Conservation (phyloP, 2,113 vertebrate genomes). For the Xenopus tropicalis region DNA sequence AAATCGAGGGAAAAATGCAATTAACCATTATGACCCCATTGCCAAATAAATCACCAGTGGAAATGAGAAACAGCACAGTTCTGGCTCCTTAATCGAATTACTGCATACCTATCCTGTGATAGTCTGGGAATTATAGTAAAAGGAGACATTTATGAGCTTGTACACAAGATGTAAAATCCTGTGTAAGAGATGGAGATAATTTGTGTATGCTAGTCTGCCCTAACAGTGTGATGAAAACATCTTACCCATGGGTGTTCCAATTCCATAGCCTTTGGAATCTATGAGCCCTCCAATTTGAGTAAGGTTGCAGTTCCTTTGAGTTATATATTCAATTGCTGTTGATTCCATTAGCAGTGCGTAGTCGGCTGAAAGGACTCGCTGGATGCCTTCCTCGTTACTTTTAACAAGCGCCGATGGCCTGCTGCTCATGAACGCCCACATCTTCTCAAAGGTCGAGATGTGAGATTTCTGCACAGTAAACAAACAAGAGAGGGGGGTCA, state of each 20-base stretch:
- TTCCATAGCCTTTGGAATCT: conserved; percentile 96
- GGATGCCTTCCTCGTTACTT: conserved; percentile 93
- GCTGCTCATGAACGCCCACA: conserved; percentile 99
- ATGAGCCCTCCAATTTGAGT: conserved; percentile 94
- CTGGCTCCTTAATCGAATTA: no score
- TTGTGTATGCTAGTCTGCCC: no score
- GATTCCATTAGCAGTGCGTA: conserved; percentile 97
- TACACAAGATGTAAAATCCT: no score
- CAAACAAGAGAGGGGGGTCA: conserved; percentile 21
- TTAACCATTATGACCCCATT: no score
- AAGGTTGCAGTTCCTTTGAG: conserved; percentile 93
- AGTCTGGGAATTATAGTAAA: no score
- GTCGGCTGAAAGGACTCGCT: conserved; percentile 87
- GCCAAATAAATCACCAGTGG: no score
- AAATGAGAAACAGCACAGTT: no score
- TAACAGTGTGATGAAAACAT: neutral
- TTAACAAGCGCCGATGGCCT: conserved; percentile 89
- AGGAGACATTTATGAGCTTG: no score
- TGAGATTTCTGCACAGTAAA: conserved; percentile 82
- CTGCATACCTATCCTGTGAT: no score
- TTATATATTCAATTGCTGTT: conserved; percentile 93
- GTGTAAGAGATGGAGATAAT: no score
- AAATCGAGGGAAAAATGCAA: no score
- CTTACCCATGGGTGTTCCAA: conserved; percentile 95
- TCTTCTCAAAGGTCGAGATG: conserved; percentile 97